Conservation (phyloP, 2,888 invertebrate species). For the Eudemis profundana region DNA sequence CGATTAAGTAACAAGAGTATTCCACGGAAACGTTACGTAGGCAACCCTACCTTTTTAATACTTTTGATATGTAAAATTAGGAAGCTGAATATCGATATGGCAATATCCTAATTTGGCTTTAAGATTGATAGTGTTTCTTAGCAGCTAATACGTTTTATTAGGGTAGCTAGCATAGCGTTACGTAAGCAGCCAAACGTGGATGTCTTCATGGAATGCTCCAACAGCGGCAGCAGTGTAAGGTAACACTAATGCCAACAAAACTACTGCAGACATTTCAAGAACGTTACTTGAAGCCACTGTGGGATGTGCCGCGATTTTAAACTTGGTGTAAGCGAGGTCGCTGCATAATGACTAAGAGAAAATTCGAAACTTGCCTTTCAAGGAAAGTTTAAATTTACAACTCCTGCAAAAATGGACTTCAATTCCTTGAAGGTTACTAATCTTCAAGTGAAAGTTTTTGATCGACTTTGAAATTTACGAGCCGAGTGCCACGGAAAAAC, state of each 20-base stretch:
- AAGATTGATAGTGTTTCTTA: no score
- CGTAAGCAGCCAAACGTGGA: not conserved
- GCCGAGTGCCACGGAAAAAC: not conserved
- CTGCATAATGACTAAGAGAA: slow-evolving; percentile 57
- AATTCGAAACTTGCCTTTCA: slow-evolving; percentile 49
- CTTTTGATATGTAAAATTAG: no score
- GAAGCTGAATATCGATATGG: no score
- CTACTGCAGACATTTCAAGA: slow-evolving; percentile 47
- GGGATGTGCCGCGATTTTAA: slow-evolving; percentile 55
- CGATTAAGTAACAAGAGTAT: no score
- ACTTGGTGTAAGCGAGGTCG: slow-evolving; percentile 52
- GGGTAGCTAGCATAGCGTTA: no score
- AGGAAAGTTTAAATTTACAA: slow-evolving; percentile 39
- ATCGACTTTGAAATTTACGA: slow-evolving; percentile 11
- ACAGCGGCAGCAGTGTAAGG: slow-evolving; percentile 22
- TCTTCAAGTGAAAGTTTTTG: slow-evolving; percentile 6
- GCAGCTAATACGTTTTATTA: no score
- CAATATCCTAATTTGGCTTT: no score
- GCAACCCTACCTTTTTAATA: no score
- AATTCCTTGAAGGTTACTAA: slow-evolving; percentile 26
- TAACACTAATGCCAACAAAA: slow-evolving; percentile 45
- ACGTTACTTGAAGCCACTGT: slow-evolving; percentile 45
- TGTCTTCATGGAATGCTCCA: no score
- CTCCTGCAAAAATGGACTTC: slow-evolving; percentile 33
- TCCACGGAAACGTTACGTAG: no score